These are phyloP conservation scores for Charina bottae DNA, from an alignment of 2,113 vertebrate species.

Conservation along the genomic window DNA sequence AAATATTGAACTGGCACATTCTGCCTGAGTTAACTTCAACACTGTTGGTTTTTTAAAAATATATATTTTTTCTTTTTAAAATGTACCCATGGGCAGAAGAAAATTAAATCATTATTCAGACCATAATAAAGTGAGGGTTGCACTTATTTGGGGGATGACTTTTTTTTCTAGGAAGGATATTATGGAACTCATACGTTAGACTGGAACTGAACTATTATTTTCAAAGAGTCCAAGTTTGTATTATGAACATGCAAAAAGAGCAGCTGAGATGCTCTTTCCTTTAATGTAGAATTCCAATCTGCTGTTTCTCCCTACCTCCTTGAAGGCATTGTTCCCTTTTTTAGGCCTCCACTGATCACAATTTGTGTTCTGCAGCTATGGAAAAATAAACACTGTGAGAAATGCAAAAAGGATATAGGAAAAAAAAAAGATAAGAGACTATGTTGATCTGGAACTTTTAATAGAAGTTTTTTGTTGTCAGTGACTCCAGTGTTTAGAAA, in stretches of 20 bases:
- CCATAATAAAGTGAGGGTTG: conserved; percentile 52
- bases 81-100: conserved; percentile 15
- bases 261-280: neutral
- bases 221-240: neutral
- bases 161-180: neutral
- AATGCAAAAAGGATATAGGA: too few species aligned
- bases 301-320: neutral
- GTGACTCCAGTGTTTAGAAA: too few species aligned
- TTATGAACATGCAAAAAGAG: neutral
- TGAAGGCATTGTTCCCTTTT: neutral
- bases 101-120: conserved; percentile 63
- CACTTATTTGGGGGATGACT: neutral
- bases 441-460: too few species aligned
- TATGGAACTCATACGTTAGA: neutral
- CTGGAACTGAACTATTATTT: neutral
- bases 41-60: neutral
- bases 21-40: conserved; percentile 21
- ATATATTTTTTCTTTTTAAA: neutral
- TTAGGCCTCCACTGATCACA: neutral
- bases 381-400: neutral
- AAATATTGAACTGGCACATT: conserved; percentile 52
- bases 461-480: too few species aligned
- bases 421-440: too few species aligned
- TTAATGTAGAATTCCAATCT: neutral
- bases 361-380: neutral